Percentiles rank a stretch among this genome's conserved stretches.
Evolutionary conservation across 2,113 vertebrate species (phyloP).

Genomic region (Gopherus evgoodei): DNA sequence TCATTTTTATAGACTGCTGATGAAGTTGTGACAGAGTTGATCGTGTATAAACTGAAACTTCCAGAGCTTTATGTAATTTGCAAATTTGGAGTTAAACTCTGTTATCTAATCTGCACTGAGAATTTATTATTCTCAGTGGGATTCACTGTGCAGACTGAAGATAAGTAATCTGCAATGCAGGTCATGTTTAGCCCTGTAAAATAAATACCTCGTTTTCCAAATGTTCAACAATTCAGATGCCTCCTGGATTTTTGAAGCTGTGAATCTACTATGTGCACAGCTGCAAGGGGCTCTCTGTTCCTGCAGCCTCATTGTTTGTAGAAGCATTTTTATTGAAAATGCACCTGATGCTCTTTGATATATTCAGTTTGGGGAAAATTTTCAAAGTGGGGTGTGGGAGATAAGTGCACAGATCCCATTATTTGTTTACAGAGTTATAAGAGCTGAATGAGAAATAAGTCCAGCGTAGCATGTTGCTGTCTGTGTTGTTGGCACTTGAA

Average conservation of each 20-base stretch:
- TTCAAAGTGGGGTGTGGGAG: not conserved
- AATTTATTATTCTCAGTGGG: not conserved
- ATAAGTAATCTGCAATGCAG: not conserved
- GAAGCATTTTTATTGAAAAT: not conserved
- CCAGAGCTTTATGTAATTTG: constrained; percentile 2
- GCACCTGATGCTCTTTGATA: fast-evolving
- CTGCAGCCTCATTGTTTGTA: not conserved
- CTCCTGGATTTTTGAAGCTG: not conserved
- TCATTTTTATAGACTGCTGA: not conserved
- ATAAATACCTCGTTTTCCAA: not conserved
- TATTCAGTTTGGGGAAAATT: not conserved
- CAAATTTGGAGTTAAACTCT: not conserved
- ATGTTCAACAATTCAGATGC: not conserved
- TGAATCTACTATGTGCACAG: not conserved
- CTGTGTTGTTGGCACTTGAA: not conserved
- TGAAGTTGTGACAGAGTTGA: constrained; percentile 3
- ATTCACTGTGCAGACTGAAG: not conserved
- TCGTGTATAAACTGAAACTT: constrained; percentile 12
- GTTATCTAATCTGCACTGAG: not conserved
- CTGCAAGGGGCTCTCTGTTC: not conserved
- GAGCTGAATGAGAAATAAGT: constrained; percentile 26
- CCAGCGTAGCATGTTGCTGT: not conserved
- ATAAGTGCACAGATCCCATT: constrained; percentile 7
- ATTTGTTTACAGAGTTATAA: constrained; percentile 26
- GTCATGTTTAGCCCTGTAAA: not conserved